Conservation (phyloP, 1,140 invertebrate species). For the Drosophila sechellia region DNA sequence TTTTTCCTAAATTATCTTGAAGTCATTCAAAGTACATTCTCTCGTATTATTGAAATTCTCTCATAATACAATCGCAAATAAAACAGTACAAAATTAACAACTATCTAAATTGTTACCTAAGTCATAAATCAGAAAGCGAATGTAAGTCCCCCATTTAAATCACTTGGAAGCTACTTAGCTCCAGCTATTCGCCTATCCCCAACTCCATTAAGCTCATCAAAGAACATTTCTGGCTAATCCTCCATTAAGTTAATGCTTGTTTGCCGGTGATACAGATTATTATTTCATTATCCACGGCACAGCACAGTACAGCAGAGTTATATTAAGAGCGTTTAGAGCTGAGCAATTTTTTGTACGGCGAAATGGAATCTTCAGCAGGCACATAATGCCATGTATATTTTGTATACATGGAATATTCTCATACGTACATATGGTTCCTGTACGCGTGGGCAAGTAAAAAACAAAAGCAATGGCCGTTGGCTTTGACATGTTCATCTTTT, state of each 20-base stretch:
- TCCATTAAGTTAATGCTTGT: slow-evolving; percentile 35
- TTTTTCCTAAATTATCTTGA: too few species aligned
- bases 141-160: slow-evolving; percentile 9
- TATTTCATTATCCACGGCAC: slow-evolving; percentile 28
- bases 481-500: slow-evolving; percentile 50
- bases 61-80: too few species aligned
- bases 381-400: slow-evolving; percentile 17
- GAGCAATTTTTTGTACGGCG: slow-evolving; percentile 3
- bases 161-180: slow-evolving; percentile 6
- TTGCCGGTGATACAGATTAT: slow-evolving; percentile 36
- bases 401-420: slow-evolving; percentile 11
- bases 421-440: slow-evolving; percentile 6
- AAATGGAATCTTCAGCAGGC: slow-evolving; percentile 16
- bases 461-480: slow-evolving; percentile 45
- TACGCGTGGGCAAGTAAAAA: slow-evolving; percentile 23
- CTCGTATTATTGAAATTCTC: too few species aligned
- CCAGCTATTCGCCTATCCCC: slow-evolving; percentile 3
- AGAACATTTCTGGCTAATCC: slow-evolving; percentile 34
- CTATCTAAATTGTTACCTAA: background rate
- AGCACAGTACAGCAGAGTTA: background rate
- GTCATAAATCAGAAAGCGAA: background rate
- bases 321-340: slow-evolving; percentile 5
- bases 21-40: too few species aligned
- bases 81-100: background rate
- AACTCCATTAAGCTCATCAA: slow-evolving; percentile 41